Conservation (phyloP, 1,140 invertebrate species). For the Manduca sexta region DNA sequence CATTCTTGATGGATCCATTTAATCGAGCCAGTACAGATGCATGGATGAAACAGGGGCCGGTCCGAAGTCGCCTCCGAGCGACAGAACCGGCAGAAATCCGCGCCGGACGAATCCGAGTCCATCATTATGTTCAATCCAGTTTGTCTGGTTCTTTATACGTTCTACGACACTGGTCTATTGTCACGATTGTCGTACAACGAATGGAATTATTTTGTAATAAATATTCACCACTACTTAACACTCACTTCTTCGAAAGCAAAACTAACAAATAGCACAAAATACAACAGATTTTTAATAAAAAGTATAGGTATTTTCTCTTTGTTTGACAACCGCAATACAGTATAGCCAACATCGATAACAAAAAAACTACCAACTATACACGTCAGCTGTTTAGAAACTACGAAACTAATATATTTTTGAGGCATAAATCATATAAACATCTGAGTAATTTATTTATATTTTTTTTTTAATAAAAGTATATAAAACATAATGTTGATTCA, state of each 20-base stretch:
- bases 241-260: slow-evolving; percentile 18
- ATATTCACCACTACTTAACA: slow-evolving; percentile 3
- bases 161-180: slow-evolving; percentile 27
- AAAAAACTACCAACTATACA: slow-evolving; percentile 2
- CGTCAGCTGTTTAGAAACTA: not conserved
- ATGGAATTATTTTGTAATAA: not conserved
- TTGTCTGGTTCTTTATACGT: slow-evolving; percentile 43
- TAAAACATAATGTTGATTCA: too few relatives aligned
- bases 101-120: slow-evolving; percentile 65
- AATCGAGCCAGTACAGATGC: slow-evolving; percentile 98
- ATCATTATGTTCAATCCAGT: slow-evolving; percentile 63
- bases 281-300: slow-evolving; percentile 30
- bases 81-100: slow-evolving; percentile 98
- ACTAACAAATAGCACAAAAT: slow-evolving; percentile 18
- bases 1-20: slow-evolving; percentile 99
- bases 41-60: slow-evolving; percentile 96
- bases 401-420: too few relatives aligned
- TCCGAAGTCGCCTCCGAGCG: slow-evolving; percentile 88
- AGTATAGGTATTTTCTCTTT: slow-evolving; percentile 34
- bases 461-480: too few relatives aligned
- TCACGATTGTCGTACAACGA: not conserved
- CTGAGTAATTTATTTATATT: too few relatives aligned
- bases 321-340: slow-evolving; percentile 36
- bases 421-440: too few relatives aligned
- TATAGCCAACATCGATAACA: slow-evolving; percentile 10